Conservation (phyloP, 1,140 invertebrate species). For the Teleogryllus occipitalis region DNA sequence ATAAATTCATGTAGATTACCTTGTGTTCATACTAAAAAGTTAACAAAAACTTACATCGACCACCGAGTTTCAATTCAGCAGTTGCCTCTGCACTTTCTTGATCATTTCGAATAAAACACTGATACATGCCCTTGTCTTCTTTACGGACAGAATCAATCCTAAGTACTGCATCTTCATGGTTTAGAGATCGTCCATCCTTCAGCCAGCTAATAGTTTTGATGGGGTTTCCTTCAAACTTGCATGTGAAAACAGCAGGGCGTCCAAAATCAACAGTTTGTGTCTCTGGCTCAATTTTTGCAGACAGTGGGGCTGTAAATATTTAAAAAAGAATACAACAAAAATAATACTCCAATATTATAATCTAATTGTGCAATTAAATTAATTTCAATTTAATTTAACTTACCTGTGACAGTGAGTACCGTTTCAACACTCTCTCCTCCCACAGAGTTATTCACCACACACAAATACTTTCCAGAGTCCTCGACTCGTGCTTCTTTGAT, state of each 20-base stretch:
- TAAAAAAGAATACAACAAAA: background rate
- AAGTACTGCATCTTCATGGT: constrained; percentile 62
- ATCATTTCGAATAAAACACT: constrained; percentile 90
- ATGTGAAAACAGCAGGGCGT: constrained; percentile 79
- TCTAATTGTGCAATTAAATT: background rate
- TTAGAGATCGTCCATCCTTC: constrained; percentile 80
- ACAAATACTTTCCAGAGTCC: constrained; percentile 89
- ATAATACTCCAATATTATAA: background rate
- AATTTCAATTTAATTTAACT: constrained; percentile 22
- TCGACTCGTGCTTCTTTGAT: constrained; percentile 83
- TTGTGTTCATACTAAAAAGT: background rate
- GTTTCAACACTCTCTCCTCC: constrained; percentile 88
- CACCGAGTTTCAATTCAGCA: constrained; percentile 85
- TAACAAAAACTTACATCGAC: constrained; percentile 58
- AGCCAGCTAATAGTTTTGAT: constrained; percentile 84
- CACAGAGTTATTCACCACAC: constrained; percentile 89
- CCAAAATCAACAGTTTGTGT: constrained; percentile 89
- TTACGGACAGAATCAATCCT: constrained; percentile 84
- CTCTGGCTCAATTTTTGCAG: constrained; percentile 77
- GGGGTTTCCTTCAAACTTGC: constrained; percentile 82
- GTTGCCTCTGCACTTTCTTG: constrained; percentile 88
- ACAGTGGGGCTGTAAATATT: constrained; percentile 60
- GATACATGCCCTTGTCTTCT: constrained; percentile 96
- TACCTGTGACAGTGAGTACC: constrained; percentile 78
- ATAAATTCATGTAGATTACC: background rate